Evolutionary conservation across 2,888 invertebrate species (phyloP).

Genomic region (Trachelus troglodyta): DNA sequence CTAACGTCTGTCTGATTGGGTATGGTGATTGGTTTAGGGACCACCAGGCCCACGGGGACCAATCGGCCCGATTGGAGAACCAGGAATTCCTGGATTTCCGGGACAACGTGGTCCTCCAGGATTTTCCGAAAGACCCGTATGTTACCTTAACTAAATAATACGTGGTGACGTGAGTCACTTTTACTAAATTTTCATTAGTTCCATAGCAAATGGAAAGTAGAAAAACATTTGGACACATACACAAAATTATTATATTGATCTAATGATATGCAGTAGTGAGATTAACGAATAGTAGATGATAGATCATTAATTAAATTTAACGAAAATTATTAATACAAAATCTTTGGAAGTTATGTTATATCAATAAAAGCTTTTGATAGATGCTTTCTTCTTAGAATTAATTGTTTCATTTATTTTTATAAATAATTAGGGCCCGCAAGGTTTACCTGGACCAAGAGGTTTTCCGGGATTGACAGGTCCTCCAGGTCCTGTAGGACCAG

Average conservation of each 20-base stretch:
- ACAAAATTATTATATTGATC: neutral
- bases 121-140: slow-evolving; percentile 58
- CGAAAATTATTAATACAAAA: neutral
- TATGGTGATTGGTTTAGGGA: slow-evolving; percentile 51
- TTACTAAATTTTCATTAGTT: neutral
- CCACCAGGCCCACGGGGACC: slow-evolving; percentile 67
- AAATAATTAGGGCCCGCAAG: slow-evolving; percentile 59
- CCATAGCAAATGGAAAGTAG: neutral
- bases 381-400: neutral
- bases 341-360: neutral
- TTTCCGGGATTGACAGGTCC: slow-evolving; percentile 65
- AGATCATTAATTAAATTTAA: neutral
- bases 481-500: slow-evolving; percentile 64
- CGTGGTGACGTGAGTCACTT: neutral
- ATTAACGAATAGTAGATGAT: neutral
- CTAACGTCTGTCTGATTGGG: neutral
- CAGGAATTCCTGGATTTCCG: slow-evolving; percentile 63
- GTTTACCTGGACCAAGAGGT: slow-evolving; percentile 65
- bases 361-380: slow-evolving; percentile 18
- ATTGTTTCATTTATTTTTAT: slow-evolving; percentile 1
- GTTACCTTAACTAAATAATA: slow-evolving; percentile 22
- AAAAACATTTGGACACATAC: neutral
- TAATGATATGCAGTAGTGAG: neutral
- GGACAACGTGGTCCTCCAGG: slow-evolving; percentile 67
- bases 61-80: slow-evolving; percentile 52